Base-by-base conservation (phyloP, 2,113 vertebrate genomes). In the Gnathonemus echidnorhynchus region DNA sequence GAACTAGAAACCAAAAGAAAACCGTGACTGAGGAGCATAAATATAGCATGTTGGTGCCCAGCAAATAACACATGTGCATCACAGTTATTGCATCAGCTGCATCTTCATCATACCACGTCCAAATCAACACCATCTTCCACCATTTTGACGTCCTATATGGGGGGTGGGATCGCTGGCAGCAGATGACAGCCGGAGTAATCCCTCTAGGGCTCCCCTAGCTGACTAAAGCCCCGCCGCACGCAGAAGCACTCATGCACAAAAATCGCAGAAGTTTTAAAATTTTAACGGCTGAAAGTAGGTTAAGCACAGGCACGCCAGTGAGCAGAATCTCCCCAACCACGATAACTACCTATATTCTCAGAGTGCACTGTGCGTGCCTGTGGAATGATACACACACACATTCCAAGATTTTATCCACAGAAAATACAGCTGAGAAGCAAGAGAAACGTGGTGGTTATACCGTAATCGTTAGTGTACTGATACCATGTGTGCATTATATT, bases 231-330 rank as follows among this genome's bases (percentile, higher is more conserved):
- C 42, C 1, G 9, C 77, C 5, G 42, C 42, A 83, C 10, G 27
- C 27, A 19, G 39, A 19, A 24, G 35, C 42, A 27, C 19, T 83
- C 19, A 45, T 5, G 39, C 74, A 15, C 74, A 49, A 21, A 49
- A 86, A 27, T 11, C n/a, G n/a, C 19, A 27, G 85, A 9, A 49
- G 10, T 88, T 89, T 90, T 92, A 31, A 70, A 70, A 70, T 70
- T 70, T 70, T 70, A 70, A 70, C 62, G 3, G 62, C 62, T 70
- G 62, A 70, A 91, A 93, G 91, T 91, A 93, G 92, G 92, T 90
- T 92, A 93, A 94, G 87, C 90, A 89, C 91, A 89, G 90, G 62
- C 92, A 92, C 84, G 89, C 92, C 90, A 74, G 70, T 89, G 86
- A 92, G 90, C 90, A 89, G 77, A 90, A 92, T 90, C 91, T 91